Percentiles rank a stretch among this genome's conserved stretches.
phyloP scores from a whole-genome alignment of 2,113 vertebrate genomes.

The Falco punctatus region DNA sequence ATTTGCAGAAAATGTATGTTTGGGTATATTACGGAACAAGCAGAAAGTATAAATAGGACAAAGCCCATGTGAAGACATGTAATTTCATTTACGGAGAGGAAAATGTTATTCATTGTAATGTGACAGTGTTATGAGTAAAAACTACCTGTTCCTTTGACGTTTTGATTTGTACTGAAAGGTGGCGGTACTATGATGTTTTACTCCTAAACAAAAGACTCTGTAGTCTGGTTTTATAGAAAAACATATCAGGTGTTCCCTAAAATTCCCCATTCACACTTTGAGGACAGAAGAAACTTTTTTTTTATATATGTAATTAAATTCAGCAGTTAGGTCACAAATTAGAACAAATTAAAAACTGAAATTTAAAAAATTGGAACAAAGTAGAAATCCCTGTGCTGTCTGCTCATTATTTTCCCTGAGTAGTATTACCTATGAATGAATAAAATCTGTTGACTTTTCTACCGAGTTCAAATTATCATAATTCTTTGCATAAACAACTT shows the following conservation, averaged over 20 bases:
- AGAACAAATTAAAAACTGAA: not conserved
- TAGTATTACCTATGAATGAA: not conserved
- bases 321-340: not conserved
- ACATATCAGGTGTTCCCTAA: not conserved
- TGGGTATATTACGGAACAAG: not conserved
- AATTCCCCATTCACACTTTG: not conserved
- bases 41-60: not conserved
- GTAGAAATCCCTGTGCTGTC: not conserved
- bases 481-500: not conserved
- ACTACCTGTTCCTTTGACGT: not conserved
- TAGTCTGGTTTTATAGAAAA: not conserved
- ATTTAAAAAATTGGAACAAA: not conserved
- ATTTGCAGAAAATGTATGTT: not conserved
- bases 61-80: not conserved
- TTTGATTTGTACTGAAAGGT: not conserved
- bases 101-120: not conserved
- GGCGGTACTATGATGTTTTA: not conserved
- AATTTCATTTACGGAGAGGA: not conserved
- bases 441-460: not conserved
- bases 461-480: not conserved
- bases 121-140: not conserved
- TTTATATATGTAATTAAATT: not conserved
- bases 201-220: not conserved
- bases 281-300: not conserved
- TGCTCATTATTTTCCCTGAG: not conserved